Conservation (phyloP, 2,113 vertebrate genomes). For the Podiceps cristatus region DNA sequence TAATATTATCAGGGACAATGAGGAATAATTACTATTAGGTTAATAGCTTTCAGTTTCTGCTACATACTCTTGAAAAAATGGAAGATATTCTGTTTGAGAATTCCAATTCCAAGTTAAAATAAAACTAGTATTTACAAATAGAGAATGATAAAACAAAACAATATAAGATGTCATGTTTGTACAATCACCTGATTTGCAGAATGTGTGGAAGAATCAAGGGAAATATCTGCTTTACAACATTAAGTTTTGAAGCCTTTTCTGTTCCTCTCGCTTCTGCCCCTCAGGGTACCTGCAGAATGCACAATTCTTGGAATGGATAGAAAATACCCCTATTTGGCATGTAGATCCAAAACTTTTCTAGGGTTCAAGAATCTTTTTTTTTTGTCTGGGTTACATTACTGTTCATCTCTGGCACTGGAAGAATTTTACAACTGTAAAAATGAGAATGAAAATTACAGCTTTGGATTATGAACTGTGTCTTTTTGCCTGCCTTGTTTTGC, state of each 20-base stretch:
- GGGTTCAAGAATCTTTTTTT: slow-evolving; percentile 19
- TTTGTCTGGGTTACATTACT: slow-evolving; percentile 35
- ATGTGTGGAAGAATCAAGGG: not conserved
- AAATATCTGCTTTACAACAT: not conserved
- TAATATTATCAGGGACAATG: not conserved
- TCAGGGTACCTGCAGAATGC: not conserved
- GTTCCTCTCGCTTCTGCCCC: not conserved
- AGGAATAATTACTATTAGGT: not conserved
- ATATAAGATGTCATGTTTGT: not conserved
- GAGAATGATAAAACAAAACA: not conserved
- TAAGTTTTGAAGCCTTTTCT: not conserved
- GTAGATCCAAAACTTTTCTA: slow-evolving; percentile 9
- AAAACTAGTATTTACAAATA: not conserved
- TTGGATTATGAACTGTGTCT: not conserved
- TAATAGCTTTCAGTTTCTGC: not conserved
- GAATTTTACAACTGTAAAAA: slow-evolving; percentile 39
- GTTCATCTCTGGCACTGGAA: slow-evolving; percentile 4
- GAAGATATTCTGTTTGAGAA: not conserved
- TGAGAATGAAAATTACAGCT: slow-evolving; percentile 7
- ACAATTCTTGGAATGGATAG: not conserved
- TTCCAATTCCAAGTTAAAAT: not conserved
- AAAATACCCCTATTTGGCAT: slow-evolving; percentile 5
- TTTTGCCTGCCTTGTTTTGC: slow-evolving; percentile 2
- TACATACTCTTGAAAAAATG: not conserved
- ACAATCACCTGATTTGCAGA: not conserved